Evolutionary conservation across 2,113 vertebrate species (phyloP), one percentile per base, ranked within the genome.

Genomic region (Platanista minor): DNA sequence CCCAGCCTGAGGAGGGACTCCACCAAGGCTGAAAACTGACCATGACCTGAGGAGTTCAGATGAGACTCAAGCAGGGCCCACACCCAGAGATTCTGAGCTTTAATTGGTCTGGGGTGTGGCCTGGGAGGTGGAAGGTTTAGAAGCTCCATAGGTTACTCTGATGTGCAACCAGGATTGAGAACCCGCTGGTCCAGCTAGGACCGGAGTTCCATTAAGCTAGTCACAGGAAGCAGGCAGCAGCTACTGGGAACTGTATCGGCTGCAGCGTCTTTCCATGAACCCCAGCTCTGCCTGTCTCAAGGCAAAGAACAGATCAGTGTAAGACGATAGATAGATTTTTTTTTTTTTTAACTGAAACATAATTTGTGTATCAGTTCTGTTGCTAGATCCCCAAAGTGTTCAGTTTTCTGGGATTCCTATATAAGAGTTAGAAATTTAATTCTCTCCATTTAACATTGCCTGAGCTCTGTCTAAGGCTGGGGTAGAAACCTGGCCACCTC

Each of bases 331-430:
- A 84, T 25, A 6, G 4, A 12, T 29, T 36, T 59, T 33, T 78
- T 31, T 41, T 41, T 85, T 71, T 78, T 71, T 66, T 5, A 71
- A 90, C 15, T 74, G 29, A 86, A 92, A 33, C 12, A 33, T 52
- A 46, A 43, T 94, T 91, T 85, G 43, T 84, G 0, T 91, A 77
- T 62, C 67, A 87, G 11, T 80, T 78, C 67, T 87, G 2, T 27
- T 67, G 21, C 43, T 89, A 62, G 43, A 33, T 93, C 54, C 17
- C 41, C 82, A 80, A 64, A 89, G 33, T 91, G 62, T 41, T 80
- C 62, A 94, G 33, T 20, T 71, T 11, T 31, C 9, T 82, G 8
- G 12, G 5, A n/a, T 89, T 89, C 62, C 43, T 95, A 11, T 46
- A 12, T 13, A 87, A 59, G 43, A 94, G 33, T 43, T 78, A 67